phyloP scores from a whole-genome alignment of 2,888 invertebrate genomes.

The Griposia aprilina region DNA sequence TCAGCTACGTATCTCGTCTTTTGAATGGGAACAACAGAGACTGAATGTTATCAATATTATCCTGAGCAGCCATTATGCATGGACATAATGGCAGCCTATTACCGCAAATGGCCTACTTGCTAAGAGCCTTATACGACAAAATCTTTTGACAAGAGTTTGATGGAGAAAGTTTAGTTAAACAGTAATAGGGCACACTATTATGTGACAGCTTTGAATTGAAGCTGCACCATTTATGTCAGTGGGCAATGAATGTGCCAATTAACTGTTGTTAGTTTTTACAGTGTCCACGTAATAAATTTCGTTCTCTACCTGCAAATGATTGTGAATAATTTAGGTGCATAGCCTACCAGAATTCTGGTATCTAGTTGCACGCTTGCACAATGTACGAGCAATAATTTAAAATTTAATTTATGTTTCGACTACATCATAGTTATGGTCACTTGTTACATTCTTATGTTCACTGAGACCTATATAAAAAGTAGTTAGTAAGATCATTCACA shows the following conservation, averaged over 20 bases:
- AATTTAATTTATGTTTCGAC: neutral
- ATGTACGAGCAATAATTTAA: neutral
- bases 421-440: neutral
- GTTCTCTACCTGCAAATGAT: neutral
- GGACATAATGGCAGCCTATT: neutral
- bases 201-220: neutral
- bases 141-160: neutral
- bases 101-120: neutral
- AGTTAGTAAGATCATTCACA: neutral
- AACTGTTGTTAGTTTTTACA: neutral
- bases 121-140: too few relatives aligned
- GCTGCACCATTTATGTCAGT: neutral
- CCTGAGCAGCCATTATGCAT: neutral
- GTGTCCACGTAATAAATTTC: neutral
- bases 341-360: neutral
- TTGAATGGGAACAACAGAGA: neutral
- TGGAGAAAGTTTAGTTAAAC: neutral
- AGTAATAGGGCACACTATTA: neutral
- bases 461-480: neutral
- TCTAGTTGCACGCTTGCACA: too few relatives aligned
- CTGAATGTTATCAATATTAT: neutral
- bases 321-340: neutral
- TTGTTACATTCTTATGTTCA: neutral
- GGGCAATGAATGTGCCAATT: neutral
- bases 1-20: neutral